Evolutionary conservation across 2,888 invertebrate species (phyloP).

Genomic region (Hylaea fasciaria): DNA sequence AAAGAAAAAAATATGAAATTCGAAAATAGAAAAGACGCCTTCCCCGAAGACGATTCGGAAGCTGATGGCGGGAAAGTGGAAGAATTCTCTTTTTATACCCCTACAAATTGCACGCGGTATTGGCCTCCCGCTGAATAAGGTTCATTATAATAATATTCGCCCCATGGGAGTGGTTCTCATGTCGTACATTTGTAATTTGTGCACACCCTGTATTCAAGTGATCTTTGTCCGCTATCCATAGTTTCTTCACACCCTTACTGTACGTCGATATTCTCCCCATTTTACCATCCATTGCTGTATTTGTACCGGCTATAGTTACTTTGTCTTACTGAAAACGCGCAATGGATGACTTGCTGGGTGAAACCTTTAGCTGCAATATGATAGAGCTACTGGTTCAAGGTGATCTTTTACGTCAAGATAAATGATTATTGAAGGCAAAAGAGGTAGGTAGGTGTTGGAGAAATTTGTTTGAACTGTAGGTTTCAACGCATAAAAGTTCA

Average conservation of each 20-base stretch:
- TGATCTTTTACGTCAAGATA: constrained; percentile 50
- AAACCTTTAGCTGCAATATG: background rate
- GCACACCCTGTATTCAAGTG: constrained; percentile 68
- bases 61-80: constrained; percentile 50
- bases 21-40: constrained; percentile 52
- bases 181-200: constrained; percentile 70
- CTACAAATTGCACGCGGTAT: constrained; percentile 69
- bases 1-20: constrained; percentile 41
- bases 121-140: constrained; percentile 79
- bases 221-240: constrained; percentile 45
- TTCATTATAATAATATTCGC: constrained; percentile 67
- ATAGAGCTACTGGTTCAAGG: constrained; percentile 32
- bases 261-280: background rate
- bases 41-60: constrained; percentile 56
- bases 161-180: constrained; percentile 72
- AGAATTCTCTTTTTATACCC: constrained; percentile 69
- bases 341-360: constrained; percentile 23
- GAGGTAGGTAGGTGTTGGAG: background rate
- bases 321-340: constrained; percentile 12
- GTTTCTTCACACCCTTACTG: constrained; percentile 6
- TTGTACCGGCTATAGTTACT: background rate
- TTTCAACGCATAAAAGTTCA: constrained; percentile 4
- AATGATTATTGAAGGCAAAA: constrained; percentile 8
- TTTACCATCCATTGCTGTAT: constrained; percentile 18
- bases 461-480: constrained; percentile 15